Base-by-base conservation (phyloP, 1,140 invertebrate species). In the Brachionus angularis region DNA sequence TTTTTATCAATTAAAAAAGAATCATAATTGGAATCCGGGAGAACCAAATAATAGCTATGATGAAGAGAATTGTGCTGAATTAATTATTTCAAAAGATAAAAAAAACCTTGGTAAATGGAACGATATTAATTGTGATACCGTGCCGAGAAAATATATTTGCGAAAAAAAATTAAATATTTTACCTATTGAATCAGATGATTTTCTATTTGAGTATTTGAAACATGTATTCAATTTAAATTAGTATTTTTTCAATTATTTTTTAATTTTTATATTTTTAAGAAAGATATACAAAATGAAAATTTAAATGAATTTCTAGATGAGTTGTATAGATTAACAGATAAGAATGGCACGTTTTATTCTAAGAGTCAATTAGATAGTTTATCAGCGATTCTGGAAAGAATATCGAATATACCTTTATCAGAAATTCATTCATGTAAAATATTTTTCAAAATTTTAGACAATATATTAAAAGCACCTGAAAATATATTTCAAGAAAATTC, bases 51-150 rank as follows among this genome's bases (percentile, higher is more conserved):
- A n/a, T n/a, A n/a, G n/a, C n/a, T n/a, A n/a, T n/a, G 10, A 25
- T 25, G 33, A 58, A 14, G 33, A 25, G 25, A 39, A 58, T 39
- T 58, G 53, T 14, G 12, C 53, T 1, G 53, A 58, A 29, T 42
- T 58, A 39, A 39, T 58, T 8, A 36, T 58, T 8, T 58, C 53
- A 10, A 58, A 39, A 23, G 33, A 58, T 25, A 36, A 21, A 18
- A 18, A 18, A 23, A 39, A n/a, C 39, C 39, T 58, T 39, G 53
- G 53, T 12, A 58, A 58, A 58, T 58, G 23, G 8, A 18, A 58
- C 8, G 53, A 58, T 58, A 39, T 39, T 39, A 36, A 23, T 27
- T 58, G 53, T 58, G 31, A 58, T 58, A 14, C 39, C 10, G 36
- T 34, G 5, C 7, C 25, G n/a, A 7, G 33, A 58, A 58, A 58